Percentiles rank a stretch among this genome's conserved stretches.
Evolutionary conservation across 2,113 vertebrate species (phyloP).

Genomic region (western clawed frog (Xenopus tropicalis)): UCB_Xtro_10.0 CM004444.2:88149001-88149500

Average conservation of each 20-base stretch:
- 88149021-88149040: no score
- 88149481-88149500: not conserved
- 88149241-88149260: constrained; percentile 86
- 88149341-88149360: constrained; percentile 32
- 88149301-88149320: constrained; percentile 91
- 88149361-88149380: constrained; percentile 33
- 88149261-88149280: constrained; percentile 93
- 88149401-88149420: constrained; percentile 28
- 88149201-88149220: constrained; percentile 60
- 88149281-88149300: constrained; percentile 93
- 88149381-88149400: constrained; percentile 15
- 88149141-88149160: no score
- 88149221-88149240: constrained; percentile 98
- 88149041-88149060: no score
- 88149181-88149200: constrained; percentile 19
- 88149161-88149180: not conserved
- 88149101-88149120: no score
- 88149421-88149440: constrained; percentile 23
- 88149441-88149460: not conserved
- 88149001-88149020: no score
- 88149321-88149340: constrained; percentile 32
- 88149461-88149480: not conserved
- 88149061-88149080: no score
- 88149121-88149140: no score
- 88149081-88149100: no score